Percentiles rank a stretch among this genome's conserved stretches.
Evolutionary conservation across 2,888 invertebrate genomes (phyloP).

Genomic region (Brachycybe producta): DNA sequence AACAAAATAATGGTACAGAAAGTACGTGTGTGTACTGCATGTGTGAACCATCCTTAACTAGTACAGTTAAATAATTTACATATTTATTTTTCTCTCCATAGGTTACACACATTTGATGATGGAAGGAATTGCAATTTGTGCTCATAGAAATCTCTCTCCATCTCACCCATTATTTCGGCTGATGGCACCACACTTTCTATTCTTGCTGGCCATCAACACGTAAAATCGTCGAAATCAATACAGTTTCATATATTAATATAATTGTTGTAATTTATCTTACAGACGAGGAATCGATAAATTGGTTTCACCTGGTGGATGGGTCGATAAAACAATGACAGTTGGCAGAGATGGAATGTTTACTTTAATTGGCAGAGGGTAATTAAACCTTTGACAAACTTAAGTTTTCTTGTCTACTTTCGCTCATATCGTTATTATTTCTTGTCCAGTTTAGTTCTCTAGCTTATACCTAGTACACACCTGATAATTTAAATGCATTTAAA

Average conservation of each 20-base stretch:
- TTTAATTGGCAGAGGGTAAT: constrained; percentile 35
- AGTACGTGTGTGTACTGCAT: too few relatives aligned
- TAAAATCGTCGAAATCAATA: constrained; percentile 24
- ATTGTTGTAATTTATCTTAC: constrained; percentile 16
- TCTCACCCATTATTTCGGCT: constrained; percentile 39
- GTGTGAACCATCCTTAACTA: not conserved
- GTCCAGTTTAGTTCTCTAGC: too few relatives aligned
- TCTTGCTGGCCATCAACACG: constrained; percentile 38
- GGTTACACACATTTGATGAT: constrained; percentile 38
- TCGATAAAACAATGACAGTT: constrained; percentile 37
- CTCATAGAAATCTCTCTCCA: constrained; percentile 36
- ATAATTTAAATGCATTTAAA: too few relatives aligned
- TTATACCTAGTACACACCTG: too few relatives aligned
- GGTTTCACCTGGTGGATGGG: constrained; percentile 36
- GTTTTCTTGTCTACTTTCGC: not conserved
- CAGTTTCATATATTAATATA: not conserved
- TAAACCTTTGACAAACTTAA: not conserved
- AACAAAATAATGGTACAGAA: too few relatives aligned
- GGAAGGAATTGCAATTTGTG: constrained; percentile 37
- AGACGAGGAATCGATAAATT: constrained; percentile 35
- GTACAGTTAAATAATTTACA: not conserved
- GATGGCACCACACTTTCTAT: constrained; percentile 38
- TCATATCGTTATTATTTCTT: too few relatives aligned
- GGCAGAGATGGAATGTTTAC: constrained; percentile 36
- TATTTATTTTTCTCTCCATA: constrained; percentile 24